Evolutionary conservation across 2,888 invertebrate species (phyloP).

Genomic region (Schrankia costaestrigalis): DNA sequence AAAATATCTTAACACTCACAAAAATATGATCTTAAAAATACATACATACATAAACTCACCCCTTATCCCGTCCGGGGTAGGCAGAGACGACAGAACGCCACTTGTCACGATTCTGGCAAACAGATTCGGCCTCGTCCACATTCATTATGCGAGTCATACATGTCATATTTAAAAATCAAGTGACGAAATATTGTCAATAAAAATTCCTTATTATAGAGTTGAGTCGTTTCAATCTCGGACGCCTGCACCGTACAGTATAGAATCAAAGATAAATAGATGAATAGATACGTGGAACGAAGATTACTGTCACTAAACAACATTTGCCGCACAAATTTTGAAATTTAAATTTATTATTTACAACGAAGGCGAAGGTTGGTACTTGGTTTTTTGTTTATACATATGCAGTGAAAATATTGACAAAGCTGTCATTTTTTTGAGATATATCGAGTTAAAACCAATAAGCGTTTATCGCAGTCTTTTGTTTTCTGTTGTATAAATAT

Average conservation of each 20-base stretch:
- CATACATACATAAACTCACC: too few species aligned
- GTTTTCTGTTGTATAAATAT: too few species aligned
- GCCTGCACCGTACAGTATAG: conserved; percentile 10
- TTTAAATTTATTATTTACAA: conserved; percentile 28
- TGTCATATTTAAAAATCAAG: too few species aligned
- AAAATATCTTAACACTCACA: background rate
- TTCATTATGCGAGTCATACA: conserved; percentile 6
- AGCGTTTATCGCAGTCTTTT: too few species aligned
- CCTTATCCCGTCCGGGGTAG: too few species aligned
- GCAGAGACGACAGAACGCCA: conserved; percentile 8
- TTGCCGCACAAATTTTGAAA: conserved; percentile 20
- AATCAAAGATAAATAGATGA: conserved; percentile 28
- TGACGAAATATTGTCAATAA: conserved; percentile 16
- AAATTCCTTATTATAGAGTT: conserved; percentile 13
- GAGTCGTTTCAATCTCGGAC: conserved; percentile 6
- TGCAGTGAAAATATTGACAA: too few species aligned
- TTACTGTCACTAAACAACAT: conserved; percentile 31
- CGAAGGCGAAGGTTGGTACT: too few species aligned
- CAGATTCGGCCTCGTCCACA: conserved; percentile 6
- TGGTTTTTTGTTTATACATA: conserved; percentile 1
- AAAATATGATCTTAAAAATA: conserved; percentile 11
- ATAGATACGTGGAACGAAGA: conserved; percentile 19
- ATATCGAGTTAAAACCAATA: too few species aligned
- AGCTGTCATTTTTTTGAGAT: too few species aligned
- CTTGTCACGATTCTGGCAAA: conserved; percentile 16